Base-by-base conservation (phyloP, 2,113 vertebrate species). In the Pseudopipra pipra region DNA sequence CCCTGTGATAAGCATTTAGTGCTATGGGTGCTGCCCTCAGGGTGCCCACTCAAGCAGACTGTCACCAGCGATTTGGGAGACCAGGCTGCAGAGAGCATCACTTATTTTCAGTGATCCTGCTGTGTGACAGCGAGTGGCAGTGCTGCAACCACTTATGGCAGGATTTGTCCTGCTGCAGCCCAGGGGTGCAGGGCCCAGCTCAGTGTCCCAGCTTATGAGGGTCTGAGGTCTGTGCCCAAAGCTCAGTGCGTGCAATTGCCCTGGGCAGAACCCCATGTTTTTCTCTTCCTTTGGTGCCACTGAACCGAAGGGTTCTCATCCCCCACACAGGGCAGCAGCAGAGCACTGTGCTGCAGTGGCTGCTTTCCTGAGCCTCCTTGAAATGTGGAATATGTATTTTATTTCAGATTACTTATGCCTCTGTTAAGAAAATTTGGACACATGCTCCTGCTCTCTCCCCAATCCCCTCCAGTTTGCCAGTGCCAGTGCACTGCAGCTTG, bases 121-220 rank as follows among this genome's bases (percentile, higher is more conserved):
- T 62, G 61, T 2, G 0, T 3, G 58, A 43, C 76, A 71, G 37
- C 5, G 16, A 80, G 86, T 0, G 0, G 37, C 27, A 2, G 25
- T 44, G 37, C 56, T 67, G 58, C 30, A 41, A 17, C 55, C 28
- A 0, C 54, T 27, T 3, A 6, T 0, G 2, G 41, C 62, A 62
- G 58, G 39, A 46, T 73, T 72, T 61, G 44, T n/a, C 28, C 13
- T 3, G 43, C 33, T 68, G 54, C 61, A 55, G 58, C 59, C 56
- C 30, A 5, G 18, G 25, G 8, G 6, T 14, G 35, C 82, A 51
- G 37, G 46, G 24, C 61, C 43, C 2, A 1, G 37, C 58, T 63
- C 56, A 27, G 35, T 4, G 0, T 44, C 39, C 28, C 12, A 3
- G 28, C 49, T 72, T 41, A 2, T 10, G 22, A 5, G 21, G 20